Percentiles rank a stretch among this genome's conserved stretches.
Evolutionary conservation across 2,888 invertebrate genomes (phyloP).

Genomic region (Drosophila nr. perissopoda): DNA sequence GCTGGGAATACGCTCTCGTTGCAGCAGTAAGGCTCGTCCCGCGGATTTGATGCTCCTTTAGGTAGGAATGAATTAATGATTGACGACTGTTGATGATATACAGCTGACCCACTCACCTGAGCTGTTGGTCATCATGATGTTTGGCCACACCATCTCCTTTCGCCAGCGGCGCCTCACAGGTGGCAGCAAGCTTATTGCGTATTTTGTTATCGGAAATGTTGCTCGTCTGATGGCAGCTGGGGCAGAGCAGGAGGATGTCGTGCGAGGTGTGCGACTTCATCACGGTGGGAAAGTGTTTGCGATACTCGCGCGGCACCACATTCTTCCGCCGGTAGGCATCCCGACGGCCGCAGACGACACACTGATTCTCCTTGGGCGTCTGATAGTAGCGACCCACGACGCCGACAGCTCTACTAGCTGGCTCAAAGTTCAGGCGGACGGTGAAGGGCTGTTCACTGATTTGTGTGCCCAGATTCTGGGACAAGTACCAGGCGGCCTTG

Average conservation of each 20-base stretch:
- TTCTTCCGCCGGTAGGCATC: conserved; percentile 91
- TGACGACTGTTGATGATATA: not conserved
- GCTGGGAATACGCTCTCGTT: conserved; percentile 86
- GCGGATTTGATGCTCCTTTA: conserved; percentile 87
- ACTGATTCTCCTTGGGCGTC: conserved; percentile 89
- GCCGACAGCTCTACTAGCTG: conserved; percentile 89
- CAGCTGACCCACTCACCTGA: conserved; percentile 63
- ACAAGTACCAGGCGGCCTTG: conserved; percentile 89
- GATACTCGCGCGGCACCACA: conserved; percentile 93
- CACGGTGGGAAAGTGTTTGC: conserved; percentile 90
- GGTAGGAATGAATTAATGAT: not conserved
- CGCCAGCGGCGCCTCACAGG: conserved; percentile 88
- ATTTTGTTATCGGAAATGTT: conserved; percentile 88
- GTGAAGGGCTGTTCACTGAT: conserved; percentile 86
- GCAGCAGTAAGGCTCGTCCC: conserved; percentile 86
- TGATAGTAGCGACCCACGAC: conserved; percentile 91
- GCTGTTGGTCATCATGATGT: conserved; percentile 83
- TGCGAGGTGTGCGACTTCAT: conserved; percentile 93
- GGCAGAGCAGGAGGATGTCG: conserved; percentile 91
- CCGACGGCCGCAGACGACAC: conserved; percentile 91
- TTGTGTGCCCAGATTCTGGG: conserved; percentile 85
- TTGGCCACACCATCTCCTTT: conserved; percentile 74
- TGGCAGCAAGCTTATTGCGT: conserved; percentile 86
- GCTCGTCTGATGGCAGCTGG: conserved; percentile 89
- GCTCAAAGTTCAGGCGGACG: conserved; percentile 91